A percentile compares a stretch with the other conserved stretches of the same genome.
These are phyloP conservation scores for Ypsolopha scabrella DNA, from an alignment of 2,888 invertebrate genomes.

Conservation along the genomic window DNA sequence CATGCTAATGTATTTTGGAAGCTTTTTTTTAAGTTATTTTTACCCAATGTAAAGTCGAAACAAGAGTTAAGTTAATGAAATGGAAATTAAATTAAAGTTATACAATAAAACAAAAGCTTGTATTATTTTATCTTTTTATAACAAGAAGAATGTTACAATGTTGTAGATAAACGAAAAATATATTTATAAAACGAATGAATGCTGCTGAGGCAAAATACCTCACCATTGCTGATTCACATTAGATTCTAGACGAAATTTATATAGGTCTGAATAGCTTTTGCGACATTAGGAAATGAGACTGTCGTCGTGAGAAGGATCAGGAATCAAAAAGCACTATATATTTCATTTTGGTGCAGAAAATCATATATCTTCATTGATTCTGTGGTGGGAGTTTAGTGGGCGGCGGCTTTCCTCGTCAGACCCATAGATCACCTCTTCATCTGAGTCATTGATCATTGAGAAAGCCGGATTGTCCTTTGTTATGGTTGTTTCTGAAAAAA, in stretches of 20 bases:
- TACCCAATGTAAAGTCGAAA: too few species aligned
- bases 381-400: slow-evolving; percentile 78
- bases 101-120: background rate
- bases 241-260: too few species aligned
- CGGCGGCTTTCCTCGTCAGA: slow-evolving; percentile 89
- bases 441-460: slow-evolving; percentile 98
- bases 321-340: too few species aligned
- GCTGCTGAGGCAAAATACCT: too few species aligned
- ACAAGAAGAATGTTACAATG: slow-evolving; percentile 37
- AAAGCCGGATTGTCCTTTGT: slow-evolving; percentile 98
- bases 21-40: too few species aligned
- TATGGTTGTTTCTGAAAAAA: slow-evolving; percentile 83
- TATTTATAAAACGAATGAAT: slow-evolving; percentile 10
- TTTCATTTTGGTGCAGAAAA: slow-evolving; percentile 10
- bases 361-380: slow-evolving; percentile 69
- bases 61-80: background rate
- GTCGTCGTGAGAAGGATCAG: too few species aligned
- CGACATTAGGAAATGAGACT: too few species aligned
- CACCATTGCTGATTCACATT: too few species aligned
- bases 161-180: slow-evolving; percentile 13
- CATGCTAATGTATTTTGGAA: too few species aligned
- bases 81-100: background rate
- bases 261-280: too few species aligned
- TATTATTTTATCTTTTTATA: slow-evolving; percentile 30
- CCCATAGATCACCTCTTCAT: slow-evolving; percentile 96